These are phyloP conservation scores for Drosophila pullipes DNA, from an alignment of 2,888 invertebrate genomes.

Conservation along the genomic window DNA sequence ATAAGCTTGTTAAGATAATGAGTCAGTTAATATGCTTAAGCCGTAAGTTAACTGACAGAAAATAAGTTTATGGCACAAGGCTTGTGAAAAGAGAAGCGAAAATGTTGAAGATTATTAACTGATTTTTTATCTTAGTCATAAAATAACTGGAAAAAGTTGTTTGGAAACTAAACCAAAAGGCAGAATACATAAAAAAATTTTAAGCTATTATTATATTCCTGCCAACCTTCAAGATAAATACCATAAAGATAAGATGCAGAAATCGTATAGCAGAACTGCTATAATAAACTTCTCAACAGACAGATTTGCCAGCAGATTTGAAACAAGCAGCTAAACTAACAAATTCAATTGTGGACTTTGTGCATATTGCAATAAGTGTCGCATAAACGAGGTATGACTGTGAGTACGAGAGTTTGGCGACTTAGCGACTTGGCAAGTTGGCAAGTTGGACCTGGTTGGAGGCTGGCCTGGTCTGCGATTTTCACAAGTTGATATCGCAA, in stretches of 20 bases:
- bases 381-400: slow-evolving; percentile 35
- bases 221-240: neutral
- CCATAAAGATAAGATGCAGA: neutral
- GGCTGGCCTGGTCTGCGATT: slow-evolving; percentile 78
- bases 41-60: neutral
- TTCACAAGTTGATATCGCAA: slow-evolving; percentile 86
- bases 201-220: neutral
- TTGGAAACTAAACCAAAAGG: neutral
- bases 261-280: neutral
- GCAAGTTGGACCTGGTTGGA: slow-evolving; percentile 38
- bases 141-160: neutral
- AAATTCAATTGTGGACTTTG: neutral
- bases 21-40: neutral
- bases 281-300: neutral
- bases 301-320: neutral
- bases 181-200: neutral
- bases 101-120: neutral
- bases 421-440: slow-evolving; percentile 25
- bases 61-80: neutral
- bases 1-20: neutral
- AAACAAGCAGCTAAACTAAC: neutral
- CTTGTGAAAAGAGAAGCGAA: neutral
- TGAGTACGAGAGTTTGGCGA: slow-evolving; percentile 27
- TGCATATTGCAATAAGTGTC: slow-evolving; percentile 11
- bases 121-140: neutral